phyloP scores from a whole-genome alignment of 92 coral and sea anemone genomes.

The Phenganax marumi region DNA sequence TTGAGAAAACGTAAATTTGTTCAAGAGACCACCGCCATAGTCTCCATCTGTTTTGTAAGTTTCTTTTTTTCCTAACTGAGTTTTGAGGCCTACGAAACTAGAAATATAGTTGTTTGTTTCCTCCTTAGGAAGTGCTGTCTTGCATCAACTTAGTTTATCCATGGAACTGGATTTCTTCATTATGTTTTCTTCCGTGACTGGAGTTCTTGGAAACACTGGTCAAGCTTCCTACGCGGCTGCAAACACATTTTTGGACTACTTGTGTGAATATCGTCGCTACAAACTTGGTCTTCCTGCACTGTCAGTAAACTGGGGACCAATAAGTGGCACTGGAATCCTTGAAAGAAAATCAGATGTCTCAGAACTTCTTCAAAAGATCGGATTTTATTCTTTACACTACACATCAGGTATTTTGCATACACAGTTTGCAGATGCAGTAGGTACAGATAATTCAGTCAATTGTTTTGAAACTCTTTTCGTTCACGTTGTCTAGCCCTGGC shows the following conservation, averaged over 20 bases:
- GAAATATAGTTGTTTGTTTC: background rate
- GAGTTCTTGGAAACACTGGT: constrained; percentile 63
- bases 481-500: constrained; percentile 30
- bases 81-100: background rate
- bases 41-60: background rate
- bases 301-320: constrained; percentile 69
- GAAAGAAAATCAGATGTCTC: constrained; percentile 51
- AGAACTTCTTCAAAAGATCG: constrained; percentile 49
- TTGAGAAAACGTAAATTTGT: too few species aligned
- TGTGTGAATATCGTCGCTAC: constrained; percentile 60
- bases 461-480: background rate
- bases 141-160: constrained; percentile 60
- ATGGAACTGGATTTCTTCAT: constrained; percentile 70
- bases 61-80: background rate
- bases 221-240: constrained; percentile 70
- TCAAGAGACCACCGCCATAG: too few species aligned
- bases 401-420: constrained; percentile 48
- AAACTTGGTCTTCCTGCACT: constrained; percentile 60
- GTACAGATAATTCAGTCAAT: background rate
- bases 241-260: constrained; percentile 60
- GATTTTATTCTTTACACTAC: constrained; percentile 50
- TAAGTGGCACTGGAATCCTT: constrained; percentile 61
- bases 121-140: constrained; percentile 46
- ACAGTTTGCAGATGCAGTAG: background rate
- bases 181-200: constrained; percentile 66